Percentiles rank a stretch among this genome's conserved stretches.
These are phyloP conservation scores for Clepsis dumicolana DNA, from an alignment of 2,888 invertebrate genomes.

Conservation along the genomic window DNA sequence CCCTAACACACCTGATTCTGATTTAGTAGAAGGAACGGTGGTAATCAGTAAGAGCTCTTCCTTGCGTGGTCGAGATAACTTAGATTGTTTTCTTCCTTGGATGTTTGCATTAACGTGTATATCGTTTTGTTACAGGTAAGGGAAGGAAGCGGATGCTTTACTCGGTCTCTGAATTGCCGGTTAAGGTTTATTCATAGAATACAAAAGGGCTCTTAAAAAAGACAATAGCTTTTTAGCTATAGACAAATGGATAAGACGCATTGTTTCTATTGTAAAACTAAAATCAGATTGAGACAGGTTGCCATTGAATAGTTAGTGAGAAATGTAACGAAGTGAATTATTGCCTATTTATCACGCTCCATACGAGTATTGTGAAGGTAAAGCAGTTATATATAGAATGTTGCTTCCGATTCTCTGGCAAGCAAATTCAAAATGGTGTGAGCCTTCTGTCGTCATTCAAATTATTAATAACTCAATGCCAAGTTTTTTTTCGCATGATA, in stretches of 20 bases:
- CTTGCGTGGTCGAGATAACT: constrained; percentile 48
- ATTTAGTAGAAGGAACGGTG: constrained; percentile 43
- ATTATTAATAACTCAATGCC: too few relatives aligned
- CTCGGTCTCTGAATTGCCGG: constrained; percentile 26
- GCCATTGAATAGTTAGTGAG: background rate
- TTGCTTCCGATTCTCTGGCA: background rate
- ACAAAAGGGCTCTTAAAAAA: constrained; percentile 23
- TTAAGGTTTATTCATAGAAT: constrained; percentile 13
- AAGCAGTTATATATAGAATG: background rate
- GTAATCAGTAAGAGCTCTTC: constrained; percentile 48
- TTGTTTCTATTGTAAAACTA: constrained; percentile 12
- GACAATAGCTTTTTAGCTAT: constrained; percentile 6
- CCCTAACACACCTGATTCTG: constrained; percentile 45
- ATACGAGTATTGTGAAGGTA: background rate
- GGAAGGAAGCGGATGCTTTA: constrained; percentile 53
- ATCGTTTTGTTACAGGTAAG: constrained; percentile 77
- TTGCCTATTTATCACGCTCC: background rate
- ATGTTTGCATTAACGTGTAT: constrained; percentile 63
- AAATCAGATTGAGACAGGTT: constrained; percentile 4
- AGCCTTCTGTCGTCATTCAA: background rate
- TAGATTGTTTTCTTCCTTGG: constrained; percentile 56
- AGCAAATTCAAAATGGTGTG: background rate
- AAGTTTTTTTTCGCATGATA: too few relatives aligned
- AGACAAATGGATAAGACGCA: background rate
- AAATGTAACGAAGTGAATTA: background rate